Conservation (phyloP, 2,113 vertebrate species). For the Dasyprocta punctata region DNA sequence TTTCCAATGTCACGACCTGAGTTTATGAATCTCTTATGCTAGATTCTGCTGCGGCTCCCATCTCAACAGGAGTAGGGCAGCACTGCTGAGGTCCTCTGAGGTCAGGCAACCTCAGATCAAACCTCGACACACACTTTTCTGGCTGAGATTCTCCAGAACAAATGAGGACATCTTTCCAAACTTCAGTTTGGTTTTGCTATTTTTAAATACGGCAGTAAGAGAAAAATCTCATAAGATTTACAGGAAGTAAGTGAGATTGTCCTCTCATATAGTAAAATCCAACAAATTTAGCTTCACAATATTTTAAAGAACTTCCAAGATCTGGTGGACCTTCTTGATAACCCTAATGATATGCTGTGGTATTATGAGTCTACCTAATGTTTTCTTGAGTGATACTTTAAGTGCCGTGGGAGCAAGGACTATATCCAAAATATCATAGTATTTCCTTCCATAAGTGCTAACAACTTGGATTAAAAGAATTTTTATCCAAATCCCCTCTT, state of each 20-base stretch:
- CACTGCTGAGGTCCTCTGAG: neutral
- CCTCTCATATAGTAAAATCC: neutral
- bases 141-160: neutral
- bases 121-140: neutral
- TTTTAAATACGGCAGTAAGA: neutral
- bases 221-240: neutral
- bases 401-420: neutral
- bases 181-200: neutral
- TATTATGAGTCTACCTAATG: neutral
- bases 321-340: neutral
- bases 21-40: neutral
- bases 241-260: neutral
- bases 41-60: neutral
- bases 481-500: neutral
- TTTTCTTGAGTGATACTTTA: neutral
- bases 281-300: constrained; percentile 16
- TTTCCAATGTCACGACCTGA: neutral
- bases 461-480: neutral
- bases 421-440: neutral
- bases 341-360: neutral
- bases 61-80: neutral
- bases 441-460: neutral
- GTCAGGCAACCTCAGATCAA: neutral
- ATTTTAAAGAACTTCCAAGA: neutral
- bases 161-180: neutral